Evolutionary conservation across 23 tunicate species (phyloP), one percentile per base, ranked within the genome.

Genomic region (Ascidia mentula): DNA sequence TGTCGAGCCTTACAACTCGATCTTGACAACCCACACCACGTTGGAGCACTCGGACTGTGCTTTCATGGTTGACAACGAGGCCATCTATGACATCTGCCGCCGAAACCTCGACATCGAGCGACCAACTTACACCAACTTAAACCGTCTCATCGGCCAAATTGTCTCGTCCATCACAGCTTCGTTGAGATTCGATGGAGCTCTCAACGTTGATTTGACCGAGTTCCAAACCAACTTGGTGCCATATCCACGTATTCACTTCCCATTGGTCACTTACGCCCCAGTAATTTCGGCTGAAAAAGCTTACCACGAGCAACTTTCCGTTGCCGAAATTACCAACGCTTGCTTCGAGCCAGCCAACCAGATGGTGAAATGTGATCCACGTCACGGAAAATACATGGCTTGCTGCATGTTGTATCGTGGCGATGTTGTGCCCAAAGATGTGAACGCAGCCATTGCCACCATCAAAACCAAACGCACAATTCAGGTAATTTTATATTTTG

Each of bases 221-320:
- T 93, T 93, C 84, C 98, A 93, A 69, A 93, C 98, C 87, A 95
- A 95, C 91, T 90, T 95, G 96, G 99, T 90, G 35, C 96, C 99
- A 69, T 78, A n/a, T n/a, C n/a, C n/a, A n/a, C n/a, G n/a, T n/a
- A n/a, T n/a, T n/a, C n/a, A n/a, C n/a, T n/a, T n/a, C n/a, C n/a
- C n/a, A n/a, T n/a, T n/a, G n/a, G n/a, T n/a, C n/a, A n/a, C n/a
- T n/a, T n/a, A n/a, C n/a, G 79, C 79, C n/a, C 84, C 89, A 72
- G 89, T 86, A 9, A 86, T 86, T 69, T 84, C 88, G 2, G 88
- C 88, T 69, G 82, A 84, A 60, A n/a, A n/a, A n/a, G n/a, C n/a
- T n/a, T n/a, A n/a, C n/a, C n/a, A n/a, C n/a, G n/a, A n/a, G n/a
- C n/a, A n/a, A n/a, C n/a, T n/a, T n/a, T n/a, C n/a, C n/a, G n/a